These are phyloP conservation scores for Falco naumanni DNA, from an alignment of 2,797 vertebrate genomes.

Conservation along the genomic window DNA sequence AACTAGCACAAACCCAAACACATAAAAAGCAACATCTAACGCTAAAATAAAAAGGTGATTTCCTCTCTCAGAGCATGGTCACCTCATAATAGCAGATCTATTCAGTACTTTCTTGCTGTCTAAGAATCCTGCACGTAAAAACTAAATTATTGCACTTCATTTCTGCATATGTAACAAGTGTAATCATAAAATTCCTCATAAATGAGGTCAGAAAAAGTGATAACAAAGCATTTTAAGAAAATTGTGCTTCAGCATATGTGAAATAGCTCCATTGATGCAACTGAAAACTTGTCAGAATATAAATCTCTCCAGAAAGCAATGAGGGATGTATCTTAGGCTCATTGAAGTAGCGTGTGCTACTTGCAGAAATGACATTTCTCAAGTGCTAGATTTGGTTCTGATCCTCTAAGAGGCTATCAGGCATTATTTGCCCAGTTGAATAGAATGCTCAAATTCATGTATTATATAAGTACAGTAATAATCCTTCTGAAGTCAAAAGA, in stretches of 20 bases:
- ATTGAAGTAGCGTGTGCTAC: neutral
- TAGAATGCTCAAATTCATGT: neutral
- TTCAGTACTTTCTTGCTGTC: neutral
- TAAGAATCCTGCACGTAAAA: neutral
- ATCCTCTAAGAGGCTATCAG: neutral
- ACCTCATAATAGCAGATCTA: neutral
- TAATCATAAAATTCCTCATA: neutral
- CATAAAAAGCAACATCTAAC: neutral
- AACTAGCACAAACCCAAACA: neutral
- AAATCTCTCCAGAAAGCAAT: neutral
- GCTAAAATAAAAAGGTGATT: neutral
- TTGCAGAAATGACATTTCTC: neutral
- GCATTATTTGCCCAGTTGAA: neutral
- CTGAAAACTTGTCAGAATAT: neutral
- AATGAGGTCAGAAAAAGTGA: accelerated
- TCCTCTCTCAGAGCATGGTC: neutral
- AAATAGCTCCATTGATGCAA: neutral
- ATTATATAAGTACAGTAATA: neutral
- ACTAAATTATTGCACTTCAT: neutral
- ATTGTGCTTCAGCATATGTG: neutral
- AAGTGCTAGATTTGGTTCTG: neutral
- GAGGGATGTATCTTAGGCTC: neutral
- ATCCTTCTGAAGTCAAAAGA: neutral
- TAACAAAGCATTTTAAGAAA: neutral
- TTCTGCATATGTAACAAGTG: neutral